Conservation (phyloP, 2,888 invertebrate species). For the Sminthurinus aureus region DNA sequence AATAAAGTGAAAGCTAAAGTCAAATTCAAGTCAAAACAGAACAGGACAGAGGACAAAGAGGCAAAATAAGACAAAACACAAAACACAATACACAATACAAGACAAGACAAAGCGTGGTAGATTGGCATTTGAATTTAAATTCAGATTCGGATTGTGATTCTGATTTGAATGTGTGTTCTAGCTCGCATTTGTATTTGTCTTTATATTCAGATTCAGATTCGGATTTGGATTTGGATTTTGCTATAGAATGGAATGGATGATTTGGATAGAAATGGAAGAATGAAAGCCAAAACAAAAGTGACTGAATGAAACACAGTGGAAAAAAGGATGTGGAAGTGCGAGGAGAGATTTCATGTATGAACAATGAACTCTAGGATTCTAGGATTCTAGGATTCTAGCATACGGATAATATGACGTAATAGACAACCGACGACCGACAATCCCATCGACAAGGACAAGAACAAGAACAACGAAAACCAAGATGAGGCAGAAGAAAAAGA, state of each 20-base stretch:
- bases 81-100: background rate
- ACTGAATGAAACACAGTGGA: background rate
- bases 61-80: background rate
- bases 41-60: background rate
- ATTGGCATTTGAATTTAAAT: background rate
- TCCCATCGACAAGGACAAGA: background rate
- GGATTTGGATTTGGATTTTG: background rate
- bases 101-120: background rate
- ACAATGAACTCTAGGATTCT: background rate
- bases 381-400: background rate
- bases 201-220: too few relatives aligned
- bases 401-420: background rate
- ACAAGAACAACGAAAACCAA: background rate
- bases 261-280: background rate
- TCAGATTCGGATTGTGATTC: background rate
- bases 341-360: too few relatives aligned
- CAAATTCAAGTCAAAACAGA: too few relatives aligned
- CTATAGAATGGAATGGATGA: background rate
- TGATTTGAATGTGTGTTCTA: too few relatives aligned
- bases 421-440: background rate
- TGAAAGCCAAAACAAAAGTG: background rate
- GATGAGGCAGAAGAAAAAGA: background rate
- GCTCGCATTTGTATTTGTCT: too few relatives aligned
- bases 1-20: too few relatives aligned
- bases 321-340: background rate